Conservation (phyloP, 1,140 invertebrate species). For the Ericerus pela region DNA sequence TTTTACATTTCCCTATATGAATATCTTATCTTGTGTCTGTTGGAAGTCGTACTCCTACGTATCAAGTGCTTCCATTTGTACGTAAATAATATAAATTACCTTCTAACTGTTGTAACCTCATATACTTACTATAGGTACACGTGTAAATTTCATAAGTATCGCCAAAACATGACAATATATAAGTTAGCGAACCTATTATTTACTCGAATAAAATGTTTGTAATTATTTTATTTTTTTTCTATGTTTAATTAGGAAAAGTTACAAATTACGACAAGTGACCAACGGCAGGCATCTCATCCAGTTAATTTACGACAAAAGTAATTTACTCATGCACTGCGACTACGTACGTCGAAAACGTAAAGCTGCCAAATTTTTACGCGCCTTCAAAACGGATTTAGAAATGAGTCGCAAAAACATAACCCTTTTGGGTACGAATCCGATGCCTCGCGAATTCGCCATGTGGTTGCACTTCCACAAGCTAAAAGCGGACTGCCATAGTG, state of each 20-base stretch:
- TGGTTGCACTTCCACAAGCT: constrained; percentile 4
- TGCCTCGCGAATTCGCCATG: neutral
- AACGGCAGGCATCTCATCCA: constrained; percentile 48
- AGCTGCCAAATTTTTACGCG: constrained; percentile 1
- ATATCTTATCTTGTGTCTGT: no score
- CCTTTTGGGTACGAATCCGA: neutral
- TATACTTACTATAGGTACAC: no score
- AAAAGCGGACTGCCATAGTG: neutral
- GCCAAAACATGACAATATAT: no score
- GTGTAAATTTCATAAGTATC: no score
- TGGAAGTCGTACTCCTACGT: no score
- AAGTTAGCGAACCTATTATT: no score
- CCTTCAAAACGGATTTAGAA: neutral
- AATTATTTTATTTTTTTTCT: no score
- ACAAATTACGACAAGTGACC: constrained; percentile 46
- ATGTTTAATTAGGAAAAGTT: constrained; percentile 35
- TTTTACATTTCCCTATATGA: no score
- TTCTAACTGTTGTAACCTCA: no score
- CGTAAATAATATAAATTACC: no score
- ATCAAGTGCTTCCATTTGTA: no score
- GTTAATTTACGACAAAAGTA: constrained; percentile 43
- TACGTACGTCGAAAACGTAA: constrained; percentile 35
- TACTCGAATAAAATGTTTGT: no score
- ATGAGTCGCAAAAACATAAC: constrained; percentile 3
- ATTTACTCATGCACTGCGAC: constrained; percentile 47